Evolutionary conservation across 2,888 invertebrate species (phyloP).

Genomic region (Amorpha juglandis): DNA sequence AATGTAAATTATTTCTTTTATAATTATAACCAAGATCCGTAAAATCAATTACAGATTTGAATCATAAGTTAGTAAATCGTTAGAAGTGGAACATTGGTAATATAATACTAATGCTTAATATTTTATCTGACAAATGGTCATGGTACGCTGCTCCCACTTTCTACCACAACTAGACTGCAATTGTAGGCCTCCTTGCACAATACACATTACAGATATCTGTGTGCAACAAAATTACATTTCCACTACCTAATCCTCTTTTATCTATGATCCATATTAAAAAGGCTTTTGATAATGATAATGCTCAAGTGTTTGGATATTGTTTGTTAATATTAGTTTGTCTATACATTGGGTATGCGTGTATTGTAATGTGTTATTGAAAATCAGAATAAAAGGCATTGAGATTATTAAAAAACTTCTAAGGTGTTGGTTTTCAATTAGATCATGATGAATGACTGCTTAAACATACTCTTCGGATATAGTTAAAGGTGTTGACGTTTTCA

Average conservation of each 20-base stretch:
- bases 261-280: slow-evolving; percentile 43
- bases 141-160: slow-evolving; percentile 57
- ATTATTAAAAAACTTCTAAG: not conserved
- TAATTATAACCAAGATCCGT: too few species aligned
- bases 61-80: too few species aligned
- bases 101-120: slow-evolving; percentile 8
- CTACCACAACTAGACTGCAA: slow-evolving; percentile 54
- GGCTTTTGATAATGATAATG: slow-evolving; percentile 44
- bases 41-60: too few species aligned
- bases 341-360: slow-evolving; percentile 20
- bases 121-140: slow-evolving; percentile 37
- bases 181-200: slow-evolving; percentile 44
- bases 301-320: slow-evolving; percentile 22
- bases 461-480: too few species aligned
- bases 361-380: slow-evolving; percentile 36
- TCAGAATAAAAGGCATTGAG: slow-evolving; percentile 15
- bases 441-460: not conserved
- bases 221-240: slow-evolving; percentile 32
- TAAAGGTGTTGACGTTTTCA: too few species aligned
- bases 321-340: slow-evolving; percentile 4
- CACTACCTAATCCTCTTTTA: slow-evolving; percentile 45
- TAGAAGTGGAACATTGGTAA: not conserved
- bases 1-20: too few species aligned
- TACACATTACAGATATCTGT: slow-evolving; percentile 29
- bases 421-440: not conserved